phyloP scores from a whole-genome alignment of 1,140 invertebrate species.

The Stenopsyche tienmushanensis region DNA sequence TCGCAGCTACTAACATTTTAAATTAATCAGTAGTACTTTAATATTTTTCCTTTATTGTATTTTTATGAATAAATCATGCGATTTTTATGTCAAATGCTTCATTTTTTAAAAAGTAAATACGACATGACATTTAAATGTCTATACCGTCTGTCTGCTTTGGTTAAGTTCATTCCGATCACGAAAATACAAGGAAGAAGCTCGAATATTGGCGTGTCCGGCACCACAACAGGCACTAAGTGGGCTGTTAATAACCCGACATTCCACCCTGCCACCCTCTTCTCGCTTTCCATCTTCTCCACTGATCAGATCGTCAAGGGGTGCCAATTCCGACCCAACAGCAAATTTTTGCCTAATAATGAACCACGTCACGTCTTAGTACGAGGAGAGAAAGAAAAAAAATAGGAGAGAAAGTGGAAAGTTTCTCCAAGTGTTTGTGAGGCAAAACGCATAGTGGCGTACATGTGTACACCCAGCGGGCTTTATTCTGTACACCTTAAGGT shows the following conservation, averaged over 20 bases:
- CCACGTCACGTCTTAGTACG: slow-evolving; percentile 21
- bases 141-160: too few relatives aligned
- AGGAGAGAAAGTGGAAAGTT: slow-evolving; percentile 6
- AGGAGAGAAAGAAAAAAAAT: slow-evolving; percentile 12
- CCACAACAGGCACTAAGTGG: slow-evolving; percentile 16
- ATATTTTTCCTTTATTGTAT: too few relatives aligned
- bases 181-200: slow-evolving; percentile 3
- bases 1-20: too few relatives aligned
- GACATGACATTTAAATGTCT: too few relatives aligned
- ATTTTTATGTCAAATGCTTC: too few relatives aligned
- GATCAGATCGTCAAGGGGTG: slow-evolving; percentile 12
- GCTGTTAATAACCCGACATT: slow-evolving; percentile 21
- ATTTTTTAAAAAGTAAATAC: too few relatives aligned
- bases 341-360: slow-evolving; percentile 30
- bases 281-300: background rate
- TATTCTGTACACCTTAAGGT: background rate
- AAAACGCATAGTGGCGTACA: slow-evolving; percentile 12
- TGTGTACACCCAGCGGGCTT: slow-evolving; percentile 4
- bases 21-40: too few relatives aligned
- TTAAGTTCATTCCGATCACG: slow-evolving; percentile 11
- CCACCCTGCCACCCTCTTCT: slow-evolving; percentile 1
- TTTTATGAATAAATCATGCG: too few relatives aligned
- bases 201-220: slow-evolving; percentile 22
- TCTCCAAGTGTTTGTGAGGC: slow-evolving; percentile 6
- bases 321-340: background rate